Conservation (phyloP, 2,113 vertebrate species). For the Lophius piscatorius region DNA sequence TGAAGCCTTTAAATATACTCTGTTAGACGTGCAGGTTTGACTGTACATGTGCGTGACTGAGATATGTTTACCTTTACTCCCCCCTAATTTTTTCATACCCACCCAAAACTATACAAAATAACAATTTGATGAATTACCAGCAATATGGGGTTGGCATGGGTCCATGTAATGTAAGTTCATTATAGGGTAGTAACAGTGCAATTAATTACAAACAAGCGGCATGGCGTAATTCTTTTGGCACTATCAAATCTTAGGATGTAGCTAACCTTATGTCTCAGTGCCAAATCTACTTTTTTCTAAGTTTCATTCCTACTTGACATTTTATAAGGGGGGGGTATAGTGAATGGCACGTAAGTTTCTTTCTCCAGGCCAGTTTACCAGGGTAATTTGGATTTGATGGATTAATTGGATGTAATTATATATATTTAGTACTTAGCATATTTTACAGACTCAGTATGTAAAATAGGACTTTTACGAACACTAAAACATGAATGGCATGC, state of each 20-base stretch:
- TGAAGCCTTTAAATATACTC: not conserved
- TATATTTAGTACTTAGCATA: too few relatives aligned
- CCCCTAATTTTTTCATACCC: conserved; percentile 3
- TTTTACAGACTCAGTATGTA: too few relatives aligned
- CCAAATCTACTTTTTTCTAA: conserved; percentile 8
- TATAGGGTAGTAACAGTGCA: not conserved
- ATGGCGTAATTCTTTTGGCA: conserved; percentile 10
- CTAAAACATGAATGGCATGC: too few relatives aligned
- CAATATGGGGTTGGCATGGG: not conserved
- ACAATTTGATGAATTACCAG: conserved; percentile 16
- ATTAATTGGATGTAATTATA: not conserved
- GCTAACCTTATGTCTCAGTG: too few relatives aligned
- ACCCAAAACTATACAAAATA: conserved; percentile 22
- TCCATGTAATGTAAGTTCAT: conserved; percentile 10
- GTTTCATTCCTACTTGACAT: conserved; percentile 27
- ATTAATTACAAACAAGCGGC: conserved; percentile 35
- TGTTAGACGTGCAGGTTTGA: not conserved
- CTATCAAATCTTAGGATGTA: conserved; percentile 32
- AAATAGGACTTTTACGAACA: too few relatives aligned
- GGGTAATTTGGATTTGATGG: not conserved
- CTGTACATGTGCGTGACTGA: conserved; percentile 40
- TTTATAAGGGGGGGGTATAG: not conserved
- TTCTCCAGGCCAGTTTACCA: not conserved
- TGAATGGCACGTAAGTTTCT: too few relatives aligned
- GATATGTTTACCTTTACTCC: conserved; percentile 7